Percentiles rank a stretch among this genome's conserved stretches.
These are phyloP conservation scores for Vanessa atalanta DNA, from an alignment of 1,140 invertebrate species.

Conservation along the genomic window DNA sequence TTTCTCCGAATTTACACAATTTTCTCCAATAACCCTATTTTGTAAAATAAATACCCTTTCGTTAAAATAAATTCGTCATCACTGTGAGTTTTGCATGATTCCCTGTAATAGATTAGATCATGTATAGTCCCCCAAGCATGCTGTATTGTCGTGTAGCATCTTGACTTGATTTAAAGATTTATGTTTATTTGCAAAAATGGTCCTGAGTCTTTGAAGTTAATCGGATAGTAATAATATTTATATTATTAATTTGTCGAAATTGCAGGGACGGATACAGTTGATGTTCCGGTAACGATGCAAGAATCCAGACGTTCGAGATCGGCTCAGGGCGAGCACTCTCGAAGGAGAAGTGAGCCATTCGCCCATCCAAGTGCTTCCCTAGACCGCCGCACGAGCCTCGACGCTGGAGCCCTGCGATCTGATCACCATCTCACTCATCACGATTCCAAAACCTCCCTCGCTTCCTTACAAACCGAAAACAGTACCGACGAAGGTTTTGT, in stretches of 20 bases:
- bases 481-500: conserved; percentile 82
- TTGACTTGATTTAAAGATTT: conserved; percentile 37
- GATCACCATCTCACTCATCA: conserved; percentile 59
- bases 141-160: conserved; percentile 45
- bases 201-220: conserved; percentile 59
- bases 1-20: not conserved
- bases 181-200: conserved; percentile 47
- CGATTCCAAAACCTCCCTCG: conserved; percentile 72
- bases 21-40: conserved; percentile 7
- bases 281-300: conserved; percentile 70
- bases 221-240: not conserved
- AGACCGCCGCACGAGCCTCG: conserved; percentile 70
- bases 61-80: conserved; percentile 13
- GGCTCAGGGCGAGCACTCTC: conserved; percentile 63
- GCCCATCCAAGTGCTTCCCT: conserved; percentile 59
- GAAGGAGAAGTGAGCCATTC: conserved; percentile 75
- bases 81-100: conserved; percentile 42
- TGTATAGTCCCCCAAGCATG: conserved; percentile 53
- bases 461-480: conserved; percentile 75
- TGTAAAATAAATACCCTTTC: conserved; percentile 3
- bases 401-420: conserved; percentile 57
- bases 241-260: conserved; percentile 17
- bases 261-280: conserved; percentile 80
- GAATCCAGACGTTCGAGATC: conserved; percentile 65
- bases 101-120: conserved; percentile 40